A percentile compares a stretch with the other conserved stretches of the same genome.
phyloP scores from a whole-genome alignment of 2,113 vertebrate genomes.

The Plestiodon gilberti region DNA sequence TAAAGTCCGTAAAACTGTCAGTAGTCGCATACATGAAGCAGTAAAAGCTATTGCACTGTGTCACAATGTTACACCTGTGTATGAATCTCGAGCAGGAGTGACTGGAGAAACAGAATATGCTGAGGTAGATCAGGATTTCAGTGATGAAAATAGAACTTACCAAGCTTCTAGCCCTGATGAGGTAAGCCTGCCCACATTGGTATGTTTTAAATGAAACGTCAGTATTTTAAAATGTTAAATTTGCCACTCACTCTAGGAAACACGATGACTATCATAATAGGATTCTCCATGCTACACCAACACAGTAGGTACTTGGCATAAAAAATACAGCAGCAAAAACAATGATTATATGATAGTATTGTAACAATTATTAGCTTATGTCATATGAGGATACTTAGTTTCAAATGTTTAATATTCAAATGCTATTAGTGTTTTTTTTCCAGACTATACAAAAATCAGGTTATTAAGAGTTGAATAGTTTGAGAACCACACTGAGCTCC shows the following conservation, averaged over 20 bases:
- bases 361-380: neutral
- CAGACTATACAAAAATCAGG: neutral
- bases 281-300: neutral
- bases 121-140: slow-evolving; percentile 95
- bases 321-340: neutral
- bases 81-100: slow-evolving; percentile 78
- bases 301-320: neutral
- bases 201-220: neutral
- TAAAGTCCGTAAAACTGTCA: slow-evolving; percentile 93
- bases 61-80: slow-evolving; percentile 96
- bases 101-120: slow-evolving; percentile 85
- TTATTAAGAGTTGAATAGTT: neutral
- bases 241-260: neutral
- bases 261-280: neutral
- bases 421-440: neutral
- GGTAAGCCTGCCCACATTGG: slow-evolving; percentile 72
- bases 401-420: neutral
- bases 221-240: neutral
- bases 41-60: slow-evolving; percentile 96
- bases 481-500: no score
- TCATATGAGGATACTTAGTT: neutral
- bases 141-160: slow-evolving; percentile 92
- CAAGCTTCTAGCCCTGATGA: slow-evolving; percentile 98
- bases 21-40: slow-evolving; percentile 91
- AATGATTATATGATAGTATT: neutral